Evolutionary conservation across 2,797 vertebrate genomes (phyloP).

Genomic region (Chelmon rostratus): DNA sequence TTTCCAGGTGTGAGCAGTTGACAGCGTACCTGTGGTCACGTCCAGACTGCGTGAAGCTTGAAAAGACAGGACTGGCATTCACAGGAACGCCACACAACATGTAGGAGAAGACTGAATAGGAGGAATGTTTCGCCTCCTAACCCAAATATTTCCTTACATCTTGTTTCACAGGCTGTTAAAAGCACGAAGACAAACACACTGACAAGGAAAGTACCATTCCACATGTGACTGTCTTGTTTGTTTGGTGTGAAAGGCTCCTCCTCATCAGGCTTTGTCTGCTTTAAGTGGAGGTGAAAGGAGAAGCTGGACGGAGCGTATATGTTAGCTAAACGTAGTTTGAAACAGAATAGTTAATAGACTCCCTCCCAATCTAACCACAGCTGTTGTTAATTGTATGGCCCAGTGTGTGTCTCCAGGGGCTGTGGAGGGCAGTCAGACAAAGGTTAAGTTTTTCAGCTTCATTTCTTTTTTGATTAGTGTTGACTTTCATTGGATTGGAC

Average conservation of each 20-base stretch:
- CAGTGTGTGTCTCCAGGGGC: background rate
- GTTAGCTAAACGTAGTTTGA: slow-evolving; percentile 46
- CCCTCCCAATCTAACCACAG: background rate
- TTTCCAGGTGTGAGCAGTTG: slow-evolving; percentile 6
- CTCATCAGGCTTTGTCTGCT: slow-evolving; percentile 35
- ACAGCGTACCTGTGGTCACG: background rate
- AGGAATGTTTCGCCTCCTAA: background rate
- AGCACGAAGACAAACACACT: background rate
- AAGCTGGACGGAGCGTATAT: slow-evolving; percentile 12
- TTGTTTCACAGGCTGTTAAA: slow-evolving; percentile 34
- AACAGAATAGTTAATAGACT: slow-evolving; percentile 49
- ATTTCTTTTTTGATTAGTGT: slow-evolving; percentile 20
- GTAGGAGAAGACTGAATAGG: background rate
- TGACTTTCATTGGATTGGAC: slow-evolving; percentile 30
- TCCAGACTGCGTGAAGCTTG: background rate
- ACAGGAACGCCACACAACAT: background rate
- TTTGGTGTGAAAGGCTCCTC: slow-evolving; percentile 32
- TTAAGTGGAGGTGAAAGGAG: slow-evolving; percentile 44
- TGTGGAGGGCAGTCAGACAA: slow-evolving; percentile 21
- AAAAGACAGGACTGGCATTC: background rate
- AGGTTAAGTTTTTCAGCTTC: slow-evolving; percentile 36
- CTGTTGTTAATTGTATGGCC: slow-evolving; percentile 10
- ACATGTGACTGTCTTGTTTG: slow-evolving; percentile 12
- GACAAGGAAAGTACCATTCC: background rate
- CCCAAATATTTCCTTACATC: slow-evolving; percentile 18